phyloP scores from a whole-genome alignment of 2,888 invertebrate species.

The Pseudoips prasinana region DNA sequence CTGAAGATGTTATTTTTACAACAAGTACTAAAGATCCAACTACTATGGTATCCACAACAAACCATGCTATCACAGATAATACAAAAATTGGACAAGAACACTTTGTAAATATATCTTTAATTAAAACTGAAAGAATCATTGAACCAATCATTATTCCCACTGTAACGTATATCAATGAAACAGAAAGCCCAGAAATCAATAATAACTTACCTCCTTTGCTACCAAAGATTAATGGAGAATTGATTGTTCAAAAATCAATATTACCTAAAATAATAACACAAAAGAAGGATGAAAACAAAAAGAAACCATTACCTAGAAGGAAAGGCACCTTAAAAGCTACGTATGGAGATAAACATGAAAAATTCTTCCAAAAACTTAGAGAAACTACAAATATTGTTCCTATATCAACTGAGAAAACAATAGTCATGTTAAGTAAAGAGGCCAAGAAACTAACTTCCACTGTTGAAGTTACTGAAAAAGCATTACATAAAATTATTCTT shows the following conservation, averaged over 20 bases:
- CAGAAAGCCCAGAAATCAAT: conserved; percentile 42
- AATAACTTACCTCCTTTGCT: conserved; percentile 55
- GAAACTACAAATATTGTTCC: conserved; percentile 6
- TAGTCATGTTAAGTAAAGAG: conserved; percentile 4
- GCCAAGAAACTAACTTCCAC: too few relatives aligned
- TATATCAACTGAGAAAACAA: conserved; percentile 2
- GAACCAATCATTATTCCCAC: conserved; percentile 64
- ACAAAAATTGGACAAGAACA: not conserved
- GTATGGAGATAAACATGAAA: conserved; percentile 74
- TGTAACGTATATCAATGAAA: conserved; percentile 41
- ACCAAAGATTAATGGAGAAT: conserved; percentile 51
- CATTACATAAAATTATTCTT: conserved; percentile 9
- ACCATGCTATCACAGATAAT: conserved; percentile 12
- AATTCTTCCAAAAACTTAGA: conserved; percentile 50
- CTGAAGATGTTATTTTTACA: not conserved
- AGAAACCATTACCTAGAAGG: conserved; percentile 64
- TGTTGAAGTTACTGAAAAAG: not conserved
- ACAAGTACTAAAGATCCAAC: conserved; percentile 4
- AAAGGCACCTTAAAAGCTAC: conserved; percentile 77
- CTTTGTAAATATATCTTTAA: not conserved
- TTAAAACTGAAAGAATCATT: conserved; percentile 26
- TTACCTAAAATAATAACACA: conserved; percentile 34
- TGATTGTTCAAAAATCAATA: conserved; percentile 58
- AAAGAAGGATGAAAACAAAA: conserved; percentile 61
- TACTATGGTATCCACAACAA: conserved; percentile 14